phyloP scores from a whole-genome alignment of 1,140 invertebrate species.

The Hycleus cichorii region DNA sequence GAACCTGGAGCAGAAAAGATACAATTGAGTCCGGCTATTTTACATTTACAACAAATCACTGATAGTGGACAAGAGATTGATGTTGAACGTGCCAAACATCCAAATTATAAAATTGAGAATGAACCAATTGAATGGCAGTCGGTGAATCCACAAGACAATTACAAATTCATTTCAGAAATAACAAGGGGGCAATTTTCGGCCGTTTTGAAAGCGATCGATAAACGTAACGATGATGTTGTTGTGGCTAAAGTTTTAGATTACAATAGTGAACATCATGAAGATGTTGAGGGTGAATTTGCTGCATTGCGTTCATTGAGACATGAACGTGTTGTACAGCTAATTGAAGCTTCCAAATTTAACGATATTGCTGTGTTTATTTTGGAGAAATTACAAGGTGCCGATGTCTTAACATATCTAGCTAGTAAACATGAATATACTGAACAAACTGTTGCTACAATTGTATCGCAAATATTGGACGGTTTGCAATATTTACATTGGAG shows the following conservation, averaged over 20 bases:
- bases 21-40: constrained; percentile 70
- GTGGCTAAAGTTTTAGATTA: constrained; percentile 71
- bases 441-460: constrained; percentile 77
- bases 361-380: constrained; percentile 66
- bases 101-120: constrained; percentile 69
- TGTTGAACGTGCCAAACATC: constrained; percentile 53
- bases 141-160: constrained; percentile 60
- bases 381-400: constrained; percentile 86
- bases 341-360: constrained; percentile 62
- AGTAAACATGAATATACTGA: constrained; percentile 83
- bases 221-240: constrained; percentile 60
- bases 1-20: constrained; percentile 55
- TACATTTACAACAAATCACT: constrained; percentile 72
- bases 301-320: constrained; percentile 72
- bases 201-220: constrained; percentile 75
- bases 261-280: constrained; percentile 54
- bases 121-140: constrained; percentile 65
- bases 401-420: constrained; percentile 81
- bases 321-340: constrained; percentile 70
- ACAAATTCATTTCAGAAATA: constrained; percentile 77
- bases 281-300: constrained; percentile 72
- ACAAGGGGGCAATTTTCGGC: constrained; percentile 77
- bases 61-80: constrained; percentile 67
- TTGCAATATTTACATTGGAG: constrained; percentile 90
- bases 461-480: constrained; percentile 70